phyloP scores from a whole-genome alignment of 2,888 invertebrate genomes.

The Mechanitis mazaeus region DNA sequence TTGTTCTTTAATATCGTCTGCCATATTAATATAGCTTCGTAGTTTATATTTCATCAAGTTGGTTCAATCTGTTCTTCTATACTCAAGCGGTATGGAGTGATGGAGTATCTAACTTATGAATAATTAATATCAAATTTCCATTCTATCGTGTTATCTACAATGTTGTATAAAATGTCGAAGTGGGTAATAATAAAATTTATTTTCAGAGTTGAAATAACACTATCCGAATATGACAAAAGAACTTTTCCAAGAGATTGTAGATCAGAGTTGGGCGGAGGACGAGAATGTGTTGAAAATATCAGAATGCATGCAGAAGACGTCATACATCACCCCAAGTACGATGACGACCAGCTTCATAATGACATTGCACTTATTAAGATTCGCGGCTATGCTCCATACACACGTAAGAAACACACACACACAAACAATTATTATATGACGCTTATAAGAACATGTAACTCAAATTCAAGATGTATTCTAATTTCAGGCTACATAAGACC shows the following conservation, averaged over 20 bases:
- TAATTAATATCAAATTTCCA: conserved; percentile 4
- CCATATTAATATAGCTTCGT: not conserved
- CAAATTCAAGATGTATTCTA: conserved; percentile 7
- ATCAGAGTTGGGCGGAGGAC: conserved; percentile 38
- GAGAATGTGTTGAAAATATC: conserved; percentile 55
- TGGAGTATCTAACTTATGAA: not conserved
- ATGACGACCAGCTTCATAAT: conserved; percentile 50
- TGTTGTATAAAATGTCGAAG: conserved; percentile 2
- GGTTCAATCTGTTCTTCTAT: not conserved
- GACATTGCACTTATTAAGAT: conserved; percentile 62
- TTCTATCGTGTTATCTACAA: not conserved
- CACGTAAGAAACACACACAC: conserved; percentile 41
- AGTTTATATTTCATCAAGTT: not conserved
- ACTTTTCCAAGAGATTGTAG: conserved; percentile 64
- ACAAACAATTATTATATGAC: not conserved
- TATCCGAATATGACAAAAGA: conserved; percentile 64
- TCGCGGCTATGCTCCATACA: conserved; percentile 51
- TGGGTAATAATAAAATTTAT: not conserved
- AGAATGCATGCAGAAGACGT: conserved; percentile 48
- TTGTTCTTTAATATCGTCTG: too few relatives aligned
- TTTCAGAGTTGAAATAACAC: conserved; percentile 53
- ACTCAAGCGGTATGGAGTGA: too few relatives aligned
- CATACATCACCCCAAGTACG: conserved; percentile 49
- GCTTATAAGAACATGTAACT: not conserved
- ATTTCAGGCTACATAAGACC: conserved; percentile 63